Conservation (phyloP, 2,797 vertebrate species). For the Denticeps clupeoides region DNA sequence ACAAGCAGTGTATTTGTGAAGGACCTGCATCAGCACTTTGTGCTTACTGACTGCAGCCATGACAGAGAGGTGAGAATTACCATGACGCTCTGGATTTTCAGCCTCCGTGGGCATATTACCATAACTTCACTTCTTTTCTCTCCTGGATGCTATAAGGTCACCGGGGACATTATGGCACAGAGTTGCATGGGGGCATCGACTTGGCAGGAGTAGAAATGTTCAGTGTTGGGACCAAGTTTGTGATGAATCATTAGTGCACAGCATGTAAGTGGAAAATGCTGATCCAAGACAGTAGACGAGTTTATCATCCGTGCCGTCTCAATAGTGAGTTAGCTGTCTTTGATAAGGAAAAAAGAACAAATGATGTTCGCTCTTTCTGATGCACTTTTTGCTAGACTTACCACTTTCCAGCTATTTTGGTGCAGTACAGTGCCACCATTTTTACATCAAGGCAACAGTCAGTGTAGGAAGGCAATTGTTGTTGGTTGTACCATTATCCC, state of each 20-base stretch:
- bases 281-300: not conserved
- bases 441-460: no score
- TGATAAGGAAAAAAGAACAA: no score
- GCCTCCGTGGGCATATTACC: slow-evolving; percentile 4
- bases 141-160: not conserved
- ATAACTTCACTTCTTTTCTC: not conserved
- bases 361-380: no score
- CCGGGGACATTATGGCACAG: not conserved
- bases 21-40: slow-evolving; percentile 17
- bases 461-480: no score
- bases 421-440: no score
- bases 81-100: slow-evolving; percentile 1
- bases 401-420: no score
- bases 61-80: slow-evolving; percentile 6
- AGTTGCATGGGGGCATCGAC: not conserved
- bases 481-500: no score
- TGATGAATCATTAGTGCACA: not conserved
- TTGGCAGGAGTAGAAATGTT: not conserved
- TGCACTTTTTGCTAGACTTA: no score
- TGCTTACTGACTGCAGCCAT: not conserved
- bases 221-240: not conserved
- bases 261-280: not conserved
- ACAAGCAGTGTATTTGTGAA: slow-evolving; percentile 16
- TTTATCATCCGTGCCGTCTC: not conserved
- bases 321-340: no score